Evolutionary conservation across 2,797 vertebrate genomes (phyloP).

Genomic region (Alectoris magna): DNA sequence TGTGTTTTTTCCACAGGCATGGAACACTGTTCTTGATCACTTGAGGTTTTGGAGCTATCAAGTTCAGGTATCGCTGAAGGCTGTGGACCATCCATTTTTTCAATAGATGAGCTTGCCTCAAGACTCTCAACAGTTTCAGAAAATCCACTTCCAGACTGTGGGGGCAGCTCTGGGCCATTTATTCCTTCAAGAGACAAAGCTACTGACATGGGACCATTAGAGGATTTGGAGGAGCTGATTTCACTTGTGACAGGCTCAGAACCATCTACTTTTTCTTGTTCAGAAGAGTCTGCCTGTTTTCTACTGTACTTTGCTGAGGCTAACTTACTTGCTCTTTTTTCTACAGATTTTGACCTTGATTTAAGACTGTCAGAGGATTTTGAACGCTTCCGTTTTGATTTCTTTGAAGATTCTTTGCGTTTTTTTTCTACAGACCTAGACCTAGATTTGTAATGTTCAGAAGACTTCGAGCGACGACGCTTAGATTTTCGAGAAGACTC

Average conservation of each 20-base stretch:
- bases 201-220: constrained; percentile 14
- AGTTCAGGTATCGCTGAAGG: not conserved
- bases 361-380: constrained; percentile 76
- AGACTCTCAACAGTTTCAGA: not conserved
- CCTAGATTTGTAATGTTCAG: constrained; percentile 66
- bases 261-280: constrained; percentile 26
- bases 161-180: constrained; percentile 20
- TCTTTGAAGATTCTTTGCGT: constrained; percentile 77
- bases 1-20: not conserved
- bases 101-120: not conserved
- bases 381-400: constrained; percentile 79
- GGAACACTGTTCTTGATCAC: not conserved
- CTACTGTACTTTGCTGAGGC: constrained; percentile 65
- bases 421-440: constrained; percentile 76
- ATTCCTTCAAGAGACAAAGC: constrained; percentile 25
- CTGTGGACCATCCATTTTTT: not conserved
- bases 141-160: not conserved
- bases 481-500: constrained; percentile 66
- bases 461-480: constrained; percentile 69
- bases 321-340: constrained; percentile 47
- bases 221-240: not conserved
- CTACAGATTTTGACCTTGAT: constrained; percentile 76
- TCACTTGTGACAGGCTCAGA: not conserved
- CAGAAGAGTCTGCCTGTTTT: constrained; percentile 72
- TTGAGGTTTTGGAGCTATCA: not conserved